Evolutionary conservation across 2,113 vertebrate species (phyloP), one percentile per base, ranked within the genome.

Genomic region (Cheilinus undulatus): DNA sequence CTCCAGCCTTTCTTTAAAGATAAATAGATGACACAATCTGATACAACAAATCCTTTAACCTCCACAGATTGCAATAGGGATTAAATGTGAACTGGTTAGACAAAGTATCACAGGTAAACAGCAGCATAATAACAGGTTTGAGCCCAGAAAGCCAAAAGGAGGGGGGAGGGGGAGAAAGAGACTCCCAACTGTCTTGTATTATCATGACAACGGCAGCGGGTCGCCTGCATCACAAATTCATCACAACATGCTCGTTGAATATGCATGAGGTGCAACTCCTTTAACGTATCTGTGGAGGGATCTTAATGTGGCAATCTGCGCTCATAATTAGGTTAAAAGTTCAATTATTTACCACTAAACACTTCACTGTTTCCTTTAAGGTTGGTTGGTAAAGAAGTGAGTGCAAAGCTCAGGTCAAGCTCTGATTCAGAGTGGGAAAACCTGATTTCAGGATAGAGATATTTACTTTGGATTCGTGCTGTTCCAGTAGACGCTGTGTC

Each of bases 401-500:
- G 20, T 3, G 43, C 15, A 40, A n/a, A 7, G 11, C 17, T 38
- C 36, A 2, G 9, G 9, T 46, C 3, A 20, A 27, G 57, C 23
- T 14, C 1, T 26, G 15, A 46, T 15, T 42, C 19, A 28, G 45
- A 6, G 20, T 2, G 0, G 12, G 23, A 23, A 28, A 42, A 73
- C 3, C 22, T 1, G 20, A n/a, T 17, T 54, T 0, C 14, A 17
- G 38, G 2, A 36, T 5, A 36, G 8, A 43, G 42, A 73, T 42
- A 83, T 73, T 93, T 91, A 94, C 94, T 93, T 94, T 70, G 89
- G 52, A 81, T 94, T 94, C 0, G 91, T 92, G 86, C 92, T 89
- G 83, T 94, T 94, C 94, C 94, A 94, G 88, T 90, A 94, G 69
- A 94, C 90, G 61, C 87, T 92, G 91, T 94, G 94, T 13, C 94